A percentile compares a stretch with the other conserved stretches of the same genome.
Evolutionary conservation across 2,797 vertebrate genomes (phyloP).

Genomic region (Cottoperca gobio): DNA sequence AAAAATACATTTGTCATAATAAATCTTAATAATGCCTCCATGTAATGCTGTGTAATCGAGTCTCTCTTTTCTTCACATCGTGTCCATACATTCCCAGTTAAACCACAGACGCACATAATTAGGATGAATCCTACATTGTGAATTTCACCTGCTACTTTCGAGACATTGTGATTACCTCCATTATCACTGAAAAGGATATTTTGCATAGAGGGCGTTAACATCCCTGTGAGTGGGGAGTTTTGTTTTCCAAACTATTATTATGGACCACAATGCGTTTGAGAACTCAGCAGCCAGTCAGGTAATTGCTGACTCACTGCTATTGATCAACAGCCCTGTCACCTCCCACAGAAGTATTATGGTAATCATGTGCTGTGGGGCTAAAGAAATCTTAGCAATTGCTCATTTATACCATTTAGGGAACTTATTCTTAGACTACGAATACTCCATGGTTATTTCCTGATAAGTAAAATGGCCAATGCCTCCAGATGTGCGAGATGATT

Average conservation of each 20-base stretch:
- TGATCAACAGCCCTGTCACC: conserved; percentile 34
- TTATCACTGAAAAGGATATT: neutral
- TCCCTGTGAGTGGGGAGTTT: neutral
- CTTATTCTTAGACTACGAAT: conserved; percentile 5
- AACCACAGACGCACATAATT: neutral
- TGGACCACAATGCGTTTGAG: conserved; percentile 2
- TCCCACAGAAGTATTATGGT: conserved; percentile 22
- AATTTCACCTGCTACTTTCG: neutral
- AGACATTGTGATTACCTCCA: neutral
- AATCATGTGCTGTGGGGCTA: conserved; percentile 10
- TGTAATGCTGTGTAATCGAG: neutral
- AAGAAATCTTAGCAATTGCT: neutral
- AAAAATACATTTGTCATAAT: neutral
- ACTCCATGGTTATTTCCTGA: conserved; percentile 13
- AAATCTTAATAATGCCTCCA: conserved; percentile 13
- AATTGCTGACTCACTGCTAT: conserved; percentile 36
- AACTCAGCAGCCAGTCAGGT: conserved; percentile 2
- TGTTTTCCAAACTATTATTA: neutral
- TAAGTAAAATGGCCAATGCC: neutral
- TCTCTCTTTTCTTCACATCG: neutral
- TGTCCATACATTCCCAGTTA: neutral
- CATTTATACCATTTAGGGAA: conserved; percentile 17
- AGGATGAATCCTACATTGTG: neutral
- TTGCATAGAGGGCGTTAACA: neutral
- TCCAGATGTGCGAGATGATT: conserved; percentile 1